These are phyloP conservation scores for Hypsibius dujardini DNA, from an alignment of 1,140 invertebrate genomes.

Conservation along the genomic window DNA sequence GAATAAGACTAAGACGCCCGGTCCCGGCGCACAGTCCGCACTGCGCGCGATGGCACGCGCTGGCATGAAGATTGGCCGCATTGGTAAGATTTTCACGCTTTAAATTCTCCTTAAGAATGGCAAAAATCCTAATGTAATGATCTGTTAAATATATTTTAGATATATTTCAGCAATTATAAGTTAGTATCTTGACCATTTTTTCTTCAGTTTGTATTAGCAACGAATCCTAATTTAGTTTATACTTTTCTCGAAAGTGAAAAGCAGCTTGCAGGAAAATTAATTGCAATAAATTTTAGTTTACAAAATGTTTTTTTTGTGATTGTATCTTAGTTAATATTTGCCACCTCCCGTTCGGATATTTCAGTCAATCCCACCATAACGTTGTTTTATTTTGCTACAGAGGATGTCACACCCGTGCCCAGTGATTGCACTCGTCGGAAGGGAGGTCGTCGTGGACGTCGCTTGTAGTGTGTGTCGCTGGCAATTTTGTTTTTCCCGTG, in stretches of 20 bases:
- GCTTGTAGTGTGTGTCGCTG: slow-evolving; percentile 81
- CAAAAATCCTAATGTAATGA: slow-evolving; percentile 20
- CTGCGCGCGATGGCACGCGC: slow-evolving; percentile 89
- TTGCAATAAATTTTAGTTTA: slow-evolving; percentile 12
- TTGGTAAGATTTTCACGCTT: slow-evolving; percentile 41
- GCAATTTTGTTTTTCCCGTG: too few species aligned
- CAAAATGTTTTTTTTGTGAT: background rate
- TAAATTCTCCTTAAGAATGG: slow-evolving; percentile 20
- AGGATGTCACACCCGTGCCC: slow-evolving; percentile 97
- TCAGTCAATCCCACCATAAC: too few species aligned
- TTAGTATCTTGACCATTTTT: slow-evolving; percentile 14
- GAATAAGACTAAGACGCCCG: slow-evolving; percentile 86
- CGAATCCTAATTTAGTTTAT: background rate
- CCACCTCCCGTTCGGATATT: too few species aligned
- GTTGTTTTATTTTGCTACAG: slow-evolving; percentile 29
- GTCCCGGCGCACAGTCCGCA: slow-evolving; percentile 94
- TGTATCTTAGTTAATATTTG: too few species aligned
- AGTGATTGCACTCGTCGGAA: slow-evolving; percentile 96
- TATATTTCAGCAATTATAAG: slow-evolving; percentile 14
- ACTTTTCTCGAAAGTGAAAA: background rate
- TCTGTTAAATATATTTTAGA: background rate
- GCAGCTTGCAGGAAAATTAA: background rate
- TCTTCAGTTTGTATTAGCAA: background rate
- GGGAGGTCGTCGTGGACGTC: slow-evolving; percentile 94
- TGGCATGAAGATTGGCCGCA: slow-evolving; percentile 97